These are phyloP conservation scores for Lagopus leucura DNA, from an alignment of 2,113 vertebrate genomes.

Conservation along the genomic window DNA sequence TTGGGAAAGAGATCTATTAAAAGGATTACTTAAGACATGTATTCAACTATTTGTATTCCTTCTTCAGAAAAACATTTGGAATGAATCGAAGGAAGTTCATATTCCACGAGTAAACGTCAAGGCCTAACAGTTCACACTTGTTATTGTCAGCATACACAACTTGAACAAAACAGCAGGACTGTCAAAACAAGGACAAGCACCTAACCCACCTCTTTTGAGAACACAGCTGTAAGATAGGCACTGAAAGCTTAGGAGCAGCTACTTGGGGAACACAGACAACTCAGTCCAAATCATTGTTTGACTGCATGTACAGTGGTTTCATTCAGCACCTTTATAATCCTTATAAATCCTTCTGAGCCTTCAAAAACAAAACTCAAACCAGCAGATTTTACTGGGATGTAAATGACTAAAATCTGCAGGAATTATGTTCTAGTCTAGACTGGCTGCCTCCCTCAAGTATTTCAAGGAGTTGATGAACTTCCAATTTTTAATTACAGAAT, in stretches of 20 bases:
- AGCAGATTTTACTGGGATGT: not conserved
- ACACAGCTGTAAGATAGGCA: not conserved
- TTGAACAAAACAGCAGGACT: not conserved
- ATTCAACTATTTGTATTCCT: not conserved
- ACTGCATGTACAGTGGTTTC: not conserved
- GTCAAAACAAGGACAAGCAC: not conserved
- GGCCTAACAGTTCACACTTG: not conserved
- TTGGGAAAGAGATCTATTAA: not conserved
- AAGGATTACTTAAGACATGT: not conserved
- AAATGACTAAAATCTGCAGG: not conserved
- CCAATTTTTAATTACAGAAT: conserved; percentile 7
- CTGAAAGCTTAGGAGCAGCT: not conserved
- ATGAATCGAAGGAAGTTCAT: not conserved
- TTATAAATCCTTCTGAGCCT: conserved; percentile 30
- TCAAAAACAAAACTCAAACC: not conserved
- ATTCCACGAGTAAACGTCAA: not conserved
- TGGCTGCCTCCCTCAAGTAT: not conserved
- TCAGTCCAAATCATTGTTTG: not conserved
- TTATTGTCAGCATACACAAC: not conserved
- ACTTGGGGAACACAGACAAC: not conserved
- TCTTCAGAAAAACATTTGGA: not conserved
- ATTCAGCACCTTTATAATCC: conserved; percentile 14
- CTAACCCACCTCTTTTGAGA: not conserved
- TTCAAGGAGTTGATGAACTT: not conserved
- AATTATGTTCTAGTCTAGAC: conserved; percentile 20